Percentiles rank a stretch among this genome's conserved stretches.
phyloP scores from a whole-genome alignment of 2,888 invertebrate species.

The Xestia xanthographa region DNA sequence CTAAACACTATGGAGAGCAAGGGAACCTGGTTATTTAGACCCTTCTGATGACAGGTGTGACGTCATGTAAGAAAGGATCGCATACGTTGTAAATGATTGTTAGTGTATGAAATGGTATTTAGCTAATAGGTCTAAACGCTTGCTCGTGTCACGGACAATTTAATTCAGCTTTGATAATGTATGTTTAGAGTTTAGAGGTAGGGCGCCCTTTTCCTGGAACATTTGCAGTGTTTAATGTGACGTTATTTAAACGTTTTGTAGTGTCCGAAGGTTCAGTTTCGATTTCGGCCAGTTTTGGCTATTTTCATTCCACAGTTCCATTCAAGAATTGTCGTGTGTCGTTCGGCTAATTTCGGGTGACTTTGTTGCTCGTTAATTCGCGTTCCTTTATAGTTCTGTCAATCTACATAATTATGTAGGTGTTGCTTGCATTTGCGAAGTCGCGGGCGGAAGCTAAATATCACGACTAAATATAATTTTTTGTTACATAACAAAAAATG shows the following conservation, averaged over 20 bases:
- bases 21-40: slow-evolving; percentile 17
- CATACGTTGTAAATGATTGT: slow-evolving; percentile 8
- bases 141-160: slow-evolving; percentile 43
- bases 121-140: slow-evolving; percentile 15
- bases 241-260: not conserved
- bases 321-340: too few relatives aligned
- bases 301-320: too few relatives aligned
- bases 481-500: too few relatives aligned
- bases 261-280: not conserved
- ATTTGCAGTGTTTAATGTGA: not conserved
- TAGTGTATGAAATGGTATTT: slow-evolving; percentile 11
- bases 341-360: too few relatives aligned
- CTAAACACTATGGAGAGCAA: slow-evolving; percentile 19
- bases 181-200: not conserved
- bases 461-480: too few relatives aligned
- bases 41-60: slow-evolving; percentile 8
- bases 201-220: not conserved
- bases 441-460: too few relatives aligned
- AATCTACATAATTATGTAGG: not conserved
- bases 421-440: not conserved
- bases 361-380: too few relatives aligned
- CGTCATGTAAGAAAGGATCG: slow-evolving; percentile 15
- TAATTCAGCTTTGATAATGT: slow-evolving; percentile 15
- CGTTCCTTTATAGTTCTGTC: too few relatives aligned
- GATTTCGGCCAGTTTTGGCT: not conserved